Evolutionary conservation across 30 jellyfish, hydroid and myxozoan genomes (phyloP).

Genomic region (Morbakka virulenta): DNA sequence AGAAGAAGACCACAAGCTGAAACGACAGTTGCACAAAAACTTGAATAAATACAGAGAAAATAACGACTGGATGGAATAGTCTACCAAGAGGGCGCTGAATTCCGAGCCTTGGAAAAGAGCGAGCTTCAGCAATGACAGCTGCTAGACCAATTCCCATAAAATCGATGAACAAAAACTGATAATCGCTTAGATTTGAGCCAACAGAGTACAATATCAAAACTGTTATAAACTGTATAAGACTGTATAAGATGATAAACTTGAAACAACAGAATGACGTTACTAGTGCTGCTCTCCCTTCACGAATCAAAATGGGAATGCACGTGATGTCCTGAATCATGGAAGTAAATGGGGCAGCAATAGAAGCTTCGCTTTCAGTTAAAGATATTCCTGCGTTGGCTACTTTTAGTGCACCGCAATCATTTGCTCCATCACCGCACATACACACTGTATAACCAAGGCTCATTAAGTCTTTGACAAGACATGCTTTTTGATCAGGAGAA

Average conservation of each 20-base stretch:
- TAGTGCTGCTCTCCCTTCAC: constrained; percentile 59
- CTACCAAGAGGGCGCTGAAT: constrained; percentile 31
- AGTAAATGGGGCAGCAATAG: constrained; percentile 58
- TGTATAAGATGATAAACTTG: constrained; percentile 23
- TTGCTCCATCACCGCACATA: constrained; percentile 76
- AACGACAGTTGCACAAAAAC: background rate
- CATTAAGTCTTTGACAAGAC: constrained; percentile 29
- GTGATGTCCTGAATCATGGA: constrained; percentile 25
- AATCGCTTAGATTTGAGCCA: constrained; percentile 13
- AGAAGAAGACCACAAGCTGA: background rate
- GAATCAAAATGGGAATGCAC: constrained; percentile 32
- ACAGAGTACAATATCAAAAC: constrained; percentile 14
- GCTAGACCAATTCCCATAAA: background rate
- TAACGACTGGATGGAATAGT: constrained; percentile 14
- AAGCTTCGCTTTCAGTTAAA: constrained; percentile 50
- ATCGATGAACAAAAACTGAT: background rate
- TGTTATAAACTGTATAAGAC: constrained; percentile 29
- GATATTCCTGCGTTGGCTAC: constrained; percentile 67
- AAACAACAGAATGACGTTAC: constrained; percentile 34
- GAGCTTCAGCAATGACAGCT: constrained; percentile 5
- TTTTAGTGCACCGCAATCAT: constrained; percentile 62
- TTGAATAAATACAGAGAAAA: background rate
- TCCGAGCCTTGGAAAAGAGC: background rate
- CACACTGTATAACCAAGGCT: constrained; percentile 54
- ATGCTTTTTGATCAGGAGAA: constrained; percentile 55